Evolutionary conservation across 2,888 invertebrate genomes (phyloP), one percentile per base, ranked within the genome.

Genomic region (Cybosia mesomella): DNA sequence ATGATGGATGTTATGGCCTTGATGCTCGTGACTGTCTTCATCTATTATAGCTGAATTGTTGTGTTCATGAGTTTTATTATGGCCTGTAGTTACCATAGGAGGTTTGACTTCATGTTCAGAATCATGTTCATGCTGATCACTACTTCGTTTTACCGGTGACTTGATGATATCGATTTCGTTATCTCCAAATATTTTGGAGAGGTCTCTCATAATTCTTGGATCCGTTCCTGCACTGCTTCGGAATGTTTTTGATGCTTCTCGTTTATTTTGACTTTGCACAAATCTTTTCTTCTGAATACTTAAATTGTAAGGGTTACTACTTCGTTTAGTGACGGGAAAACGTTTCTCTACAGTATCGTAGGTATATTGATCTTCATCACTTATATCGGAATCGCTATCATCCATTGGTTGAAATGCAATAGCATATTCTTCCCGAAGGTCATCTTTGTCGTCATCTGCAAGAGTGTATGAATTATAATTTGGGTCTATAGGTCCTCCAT

Each of bases 241-340:
- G 65, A 92, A 94, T 4, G 87, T 74, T 78, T 90, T 92, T 22
- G 87, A 75, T 58, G 86, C 85, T 58, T 91, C 89, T 53, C 87
- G 88, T 77, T 91, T 91, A 53, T 88, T 89, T 77, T 91, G 89
- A 70, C 87, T 88, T 73, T 84, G 82, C 3, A 79, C 85, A 76
- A 88, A 92, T 54, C 91, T 83, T 81, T 92, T 94, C 75, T 90
- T 91, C 74, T 86, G 91, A 39, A 80, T 78, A 60, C 85, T 88
- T 34, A 86, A 83, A 65, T 84, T 87, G 71, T 81, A 92, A 21
- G 86, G 89, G 21, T 91, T 93, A 73, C 96, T 96, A 63, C 97
- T 97, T 2, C 97, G 94, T 86, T 97, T 97, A 4, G 96, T 90
- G 0, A 97, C 96, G 0, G 97, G 96, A 82, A 96, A 97, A 5